Percentiles rank a stretch among this genome's conserved stretches.
These are phyloP conservation scores for Diplosoma virens DNA, from an alignment of 23 tunicate genomes.

Conservation along the genomic window DNA sequence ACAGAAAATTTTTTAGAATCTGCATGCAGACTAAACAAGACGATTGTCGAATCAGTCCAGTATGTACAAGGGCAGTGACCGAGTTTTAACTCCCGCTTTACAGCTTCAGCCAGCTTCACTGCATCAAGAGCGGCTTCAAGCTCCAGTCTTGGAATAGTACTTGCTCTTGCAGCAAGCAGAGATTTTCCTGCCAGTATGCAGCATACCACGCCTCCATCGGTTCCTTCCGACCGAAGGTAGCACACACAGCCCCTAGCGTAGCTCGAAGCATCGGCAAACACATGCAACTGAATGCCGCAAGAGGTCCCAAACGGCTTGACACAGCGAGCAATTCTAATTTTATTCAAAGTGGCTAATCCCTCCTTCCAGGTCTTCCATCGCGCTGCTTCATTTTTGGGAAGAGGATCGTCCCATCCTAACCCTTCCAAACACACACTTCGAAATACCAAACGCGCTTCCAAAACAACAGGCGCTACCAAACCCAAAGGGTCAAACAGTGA, in stretches of 20 bases:
- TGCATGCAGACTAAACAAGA: neutral
- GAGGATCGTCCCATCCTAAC: conserved; percentile 22
- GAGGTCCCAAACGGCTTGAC: neutral
- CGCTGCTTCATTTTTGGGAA: neutral
- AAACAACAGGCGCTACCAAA: conserved; percentile 21
- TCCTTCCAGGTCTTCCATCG: neutral
- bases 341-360: neutral
- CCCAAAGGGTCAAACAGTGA: conserved; percentile 34
- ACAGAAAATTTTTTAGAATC: conserved; percentile 6
- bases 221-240: neutral
- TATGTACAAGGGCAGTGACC: neutral
- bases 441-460: conserved; percentile 12
- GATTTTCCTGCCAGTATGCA: conserved; percentile 18
- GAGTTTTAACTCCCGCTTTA: neutral
- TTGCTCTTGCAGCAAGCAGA: neutral
- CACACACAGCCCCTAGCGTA: conserved; percentile 19
- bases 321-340: conserved; percentile 7
- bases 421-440: neutral
- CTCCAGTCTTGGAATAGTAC: too few species aligned
- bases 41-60: conserved; percentile 32
- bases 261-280: conserved; percentile 20
- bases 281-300: neutral
- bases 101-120: neutral
- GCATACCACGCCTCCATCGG: neutral
- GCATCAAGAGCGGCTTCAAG: too few species aligned